Conservation (phyloP, 2,797 vertebrate species). For the Peromyscus aztecus region DNA sequence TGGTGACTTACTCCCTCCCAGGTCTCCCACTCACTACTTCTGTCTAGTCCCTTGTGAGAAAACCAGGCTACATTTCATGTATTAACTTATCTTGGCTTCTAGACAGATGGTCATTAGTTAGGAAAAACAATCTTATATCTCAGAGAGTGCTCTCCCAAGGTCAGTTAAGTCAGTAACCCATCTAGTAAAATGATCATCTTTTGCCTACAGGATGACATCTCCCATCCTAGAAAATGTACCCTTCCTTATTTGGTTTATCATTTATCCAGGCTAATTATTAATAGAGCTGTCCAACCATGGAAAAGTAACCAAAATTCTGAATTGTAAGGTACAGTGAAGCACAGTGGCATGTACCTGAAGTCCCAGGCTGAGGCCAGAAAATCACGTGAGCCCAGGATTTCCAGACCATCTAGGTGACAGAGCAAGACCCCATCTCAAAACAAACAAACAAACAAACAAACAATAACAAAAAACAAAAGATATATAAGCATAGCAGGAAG, state of each 20-base stretch:
- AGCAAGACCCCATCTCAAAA: not conserved
- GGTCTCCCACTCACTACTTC: not conserved
- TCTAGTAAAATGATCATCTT: constrained; percentile 43
- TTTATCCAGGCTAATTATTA: not conserved
- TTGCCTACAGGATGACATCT: not conserved
- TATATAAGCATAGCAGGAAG: not conserved
- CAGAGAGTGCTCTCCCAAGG: not conserved
- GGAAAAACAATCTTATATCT: not conserved
- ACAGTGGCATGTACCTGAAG: not conserved
- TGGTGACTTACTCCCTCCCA: not conserved
- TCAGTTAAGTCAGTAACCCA: not conserved
- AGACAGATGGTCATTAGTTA: not conserved
- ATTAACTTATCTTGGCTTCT: not conserved
- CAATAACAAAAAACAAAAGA: not conserved
- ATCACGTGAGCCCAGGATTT: not conserved
- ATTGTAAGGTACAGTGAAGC: not conserved
- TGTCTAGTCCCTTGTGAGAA: not conserved
- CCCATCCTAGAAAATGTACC: not conserved
- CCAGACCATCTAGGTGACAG: not conserved
- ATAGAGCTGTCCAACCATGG: not conserved
- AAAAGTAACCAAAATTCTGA: constrained; percentile 29
- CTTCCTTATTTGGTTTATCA: constrained; percentile 13
- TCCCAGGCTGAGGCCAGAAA: not conserved
- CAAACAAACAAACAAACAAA: not conserved
- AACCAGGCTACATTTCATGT: not conserved